Conservation (phyloP, 2,888 invertebrate genomes). For the Ectropis crepuscularia region DNA sequence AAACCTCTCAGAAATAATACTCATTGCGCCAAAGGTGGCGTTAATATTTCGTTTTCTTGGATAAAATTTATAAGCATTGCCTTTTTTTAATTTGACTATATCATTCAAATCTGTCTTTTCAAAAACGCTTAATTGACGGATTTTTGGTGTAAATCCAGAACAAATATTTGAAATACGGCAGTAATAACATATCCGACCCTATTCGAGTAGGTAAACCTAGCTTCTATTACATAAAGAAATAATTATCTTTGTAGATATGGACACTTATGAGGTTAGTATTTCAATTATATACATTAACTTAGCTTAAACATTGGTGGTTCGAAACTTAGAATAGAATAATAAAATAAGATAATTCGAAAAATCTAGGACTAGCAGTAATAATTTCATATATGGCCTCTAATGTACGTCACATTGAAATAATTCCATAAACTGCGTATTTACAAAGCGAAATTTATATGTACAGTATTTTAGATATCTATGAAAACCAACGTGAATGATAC, state of each 20-base stretch:
- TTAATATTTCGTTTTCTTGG: no score
- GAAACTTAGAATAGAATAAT: slow-evolving; percentile 26
- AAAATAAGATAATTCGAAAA: slow-evolving; percentile 13
- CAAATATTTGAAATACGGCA: no score
- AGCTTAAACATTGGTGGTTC: slow-evolving; percentile 36
- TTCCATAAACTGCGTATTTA: slow-evolving; percentile 45
- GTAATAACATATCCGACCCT: no score
- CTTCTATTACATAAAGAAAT: neutral
- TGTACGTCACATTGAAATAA: slow-evolving; percentile 27
- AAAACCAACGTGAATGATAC: no score
- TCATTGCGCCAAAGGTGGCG: no score
- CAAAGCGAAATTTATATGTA: slow-evolving; percentile 45
- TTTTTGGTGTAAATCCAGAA: no score
- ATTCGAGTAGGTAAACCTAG: neutral
- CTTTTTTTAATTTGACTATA: no score
- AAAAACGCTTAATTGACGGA: no score
- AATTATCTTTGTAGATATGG: neutral
- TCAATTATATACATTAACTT: neutral
- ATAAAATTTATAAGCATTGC: no score
- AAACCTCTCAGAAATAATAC: no score
- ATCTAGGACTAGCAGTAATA: slow-evolving; percentile 60
- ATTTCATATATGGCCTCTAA: slow-evolving; percentile 70
- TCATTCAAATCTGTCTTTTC: no score
- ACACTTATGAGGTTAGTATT: neutral
- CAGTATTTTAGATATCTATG: slow-evolving; percentile 33